Evolutionary conservation across 2,113 vertebrate species (phyloP), one percentile per base, ranked within the genome.

Genomic region (Marcusenius ussheri): DNA sequence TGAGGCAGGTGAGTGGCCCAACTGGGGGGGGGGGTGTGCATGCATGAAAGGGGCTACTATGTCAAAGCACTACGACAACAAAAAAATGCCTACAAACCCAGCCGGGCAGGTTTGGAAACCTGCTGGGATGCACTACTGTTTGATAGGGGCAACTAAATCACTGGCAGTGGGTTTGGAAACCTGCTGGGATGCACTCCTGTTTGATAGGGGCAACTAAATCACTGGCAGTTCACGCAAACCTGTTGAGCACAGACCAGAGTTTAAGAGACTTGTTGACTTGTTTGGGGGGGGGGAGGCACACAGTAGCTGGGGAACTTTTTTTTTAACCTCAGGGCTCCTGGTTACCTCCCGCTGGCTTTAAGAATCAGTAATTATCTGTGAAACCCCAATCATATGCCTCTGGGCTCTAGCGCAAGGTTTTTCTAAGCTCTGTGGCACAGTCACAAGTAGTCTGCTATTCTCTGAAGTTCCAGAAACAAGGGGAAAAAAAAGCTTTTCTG

Each of bases 1-100:
- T 0, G 98, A 99, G 95, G 97, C 97, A 99, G 98, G 98, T 99
- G 92, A 94, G 97, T 97, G 93, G 87, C 83, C 49, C 39, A 88
- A 51, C 58, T 89, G 66, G 62, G 15, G 53, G 31, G 27, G 50
- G 50, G 56, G 70, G 47, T 1, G 74, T 74, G 84, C 21, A 46
- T 51, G 49, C 50, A n/a, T 83, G 39, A 66, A 47, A 50, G 96
- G 97, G 95, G 97, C 97, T 94, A 97, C 96, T 49, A 31, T 77
- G 70, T 77, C 35, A 39, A 77, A 77, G 31, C 27, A 50, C 45
- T 15, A 45, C 45, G 66, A 56, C 96, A 92, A 53, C 46, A 80
- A 62, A 84, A 62, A 46, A 24, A 84, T n/a, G 45, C 39, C 42
- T 47, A 47, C 17, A 19, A 7, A 77, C 70, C 70, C 31, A 77